These are phyloP conservation scores for Sclerurus mexicanus DNA, from an alignment of 2,113 vertebrate species.

Conservation along the genomic window DNA sequence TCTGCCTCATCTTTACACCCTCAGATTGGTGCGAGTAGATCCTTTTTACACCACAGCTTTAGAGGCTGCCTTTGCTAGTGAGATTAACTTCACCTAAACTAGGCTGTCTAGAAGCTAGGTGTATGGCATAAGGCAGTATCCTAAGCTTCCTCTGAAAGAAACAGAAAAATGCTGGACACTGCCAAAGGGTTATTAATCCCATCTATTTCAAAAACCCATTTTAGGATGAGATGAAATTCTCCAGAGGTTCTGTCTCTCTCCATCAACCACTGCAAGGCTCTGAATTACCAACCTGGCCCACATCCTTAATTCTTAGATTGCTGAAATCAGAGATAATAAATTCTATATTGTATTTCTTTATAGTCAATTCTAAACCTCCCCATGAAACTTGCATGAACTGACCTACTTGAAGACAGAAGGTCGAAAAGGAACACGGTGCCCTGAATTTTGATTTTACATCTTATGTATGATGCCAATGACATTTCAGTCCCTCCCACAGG, in stretches of 20 bases:
- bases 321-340: neutral
- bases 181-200: neutral
- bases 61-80: neutral
- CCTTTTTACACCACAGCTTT: neutral
- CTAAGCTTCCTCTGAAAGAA: neutral
- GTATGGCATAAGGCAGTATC: neutral
- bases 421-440: neutral
- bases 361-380: neutral
- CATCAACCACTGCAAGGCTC: neutral
- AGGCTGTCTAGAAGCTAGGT: neutral
- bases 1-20: neutral
- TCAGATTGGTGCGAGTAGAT: neutral
- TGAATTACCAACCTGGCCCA: neutral
- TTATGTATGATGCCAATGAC: neutral
- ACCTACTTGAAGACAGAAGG: neutral
- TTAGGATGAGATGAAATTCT: conserved; percentile 8
- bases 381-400: neutral
- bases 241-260: neutral
- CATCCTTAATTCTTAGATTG: conserved; percentile 13
- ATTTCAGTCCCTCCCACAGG: neutral
- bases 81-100: neutral
- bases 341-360: neutral
- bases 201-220: neutral
- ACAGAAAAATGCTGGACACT: neutral
- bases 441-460: neutral